Conservation (phyloP, 2,797 vertebrate genomes). For the Pantherophis vulpinus region DNA sequence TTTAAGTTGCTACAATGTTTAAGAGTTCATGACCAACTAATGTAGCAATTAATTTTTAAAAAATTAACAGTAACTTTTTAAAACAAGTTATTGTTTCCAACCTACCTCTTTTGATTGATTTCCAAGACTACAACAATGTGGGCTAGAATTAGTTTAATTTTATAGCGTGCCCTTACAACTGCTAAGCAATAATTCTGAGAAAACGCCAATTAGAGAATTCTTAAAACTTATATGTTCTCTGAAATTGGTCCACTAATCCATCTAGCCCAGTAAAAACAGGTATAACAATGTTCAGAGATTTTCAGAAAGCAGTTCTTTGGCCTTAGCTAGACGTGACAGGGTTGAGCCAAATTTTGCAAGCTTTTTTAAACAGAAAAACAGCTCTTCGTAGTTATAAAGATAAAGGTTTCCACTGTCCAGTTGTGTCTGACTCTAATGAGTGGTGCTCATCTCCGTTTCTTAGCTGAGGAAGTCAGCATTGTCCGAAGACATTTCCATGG, state of each 20-base stretch:
- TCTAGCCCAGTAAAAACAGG: not conserved
- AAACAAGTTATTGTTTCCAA: not conserved
- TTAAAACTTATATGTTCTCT: not conserved
- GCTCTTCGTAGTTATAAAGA: not conserved
- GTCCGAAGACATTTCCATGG: too few relatives aligned
- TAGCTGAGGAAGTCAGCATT: not conserved
- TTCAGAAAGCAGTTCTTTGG: not conserved
- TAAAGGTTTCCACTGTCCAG: not conserved
- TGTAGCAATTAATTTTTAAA: not conserved
- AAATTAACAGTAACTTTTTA: not conserved
- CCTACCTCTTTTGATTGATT: not conserved
- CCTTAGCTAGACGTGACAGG: not conserved
- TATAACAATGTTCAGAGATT: not conserved
- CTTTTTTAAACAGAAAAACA: conserved; percentile 8
- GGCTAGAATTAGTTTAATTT: not conserved
- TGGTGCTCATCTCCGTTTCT: not conserved
- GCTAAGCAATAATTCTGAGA: not conserved
- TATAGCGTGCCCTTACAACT: not conserved
- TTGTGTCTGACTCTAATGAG: not conserved
- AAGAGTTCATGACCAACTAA: not conserved
- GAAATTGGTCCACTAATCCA: not conserved
- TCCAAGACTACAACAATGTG: not conserved
- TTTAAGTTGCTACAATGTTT: not conserved
- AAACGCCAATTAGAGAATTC: not conserved
- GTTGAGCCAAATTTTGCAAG: not conserved